phyloP scores from a whole-genome alignment of 2,888 invertebrate genomes.

The Drosophila hamatofila region DNA sequence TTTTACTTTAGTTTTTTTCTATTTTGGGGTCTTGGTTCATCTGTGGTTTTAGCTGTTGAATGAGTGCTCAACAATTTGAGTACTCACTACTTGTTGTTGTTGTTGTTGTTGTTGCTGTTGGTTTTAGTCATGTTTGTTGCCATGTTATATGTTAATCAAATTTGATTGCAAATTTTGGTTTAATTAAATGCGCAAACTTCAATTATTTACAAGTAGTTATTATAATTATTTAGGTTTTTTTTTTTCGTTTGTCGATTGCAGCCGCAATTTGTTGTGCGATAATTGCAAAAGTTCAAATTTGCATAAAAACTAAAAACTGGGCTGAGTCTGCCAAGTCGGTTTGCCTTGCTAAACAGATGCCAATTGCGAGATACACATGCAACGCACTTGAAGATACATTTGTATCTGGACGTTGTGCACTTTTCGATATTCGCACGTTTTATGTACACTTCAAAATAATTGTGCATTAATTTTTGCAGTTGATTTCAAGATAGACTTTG shows the following conservation, averaged over 20 bases:
- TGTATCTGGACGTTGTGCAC: slow-evolving; percentile 28
- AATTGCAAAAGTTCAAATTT: slow-evolving; percentile 69
- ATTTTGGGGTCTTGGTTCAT: slow-evolving; percentile 51
- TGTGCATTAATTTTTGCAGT: neutral
- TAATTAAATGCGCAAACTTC: slow-evolving; percentile 72
- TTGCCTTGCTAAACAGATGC: slow-evolving; percentile 42
- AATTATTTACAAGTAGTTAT: slow-evolving; percentile 55
- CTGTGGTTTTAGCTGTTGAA: slow-evolving; percentile 42
- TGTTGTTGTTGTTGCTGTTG: slow-evolving; percentile 18
- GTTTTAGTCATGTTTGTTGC: slow-evolving; percentile 47
- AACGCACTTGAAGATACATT: slow-evolving; percentile 47
- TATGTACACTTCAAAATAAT: slow-evolving; percentile 21
- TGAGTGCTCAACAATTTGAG: slow-evolving; percentile 27
- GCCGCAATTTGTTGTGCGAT: slow-evolving; percentile 40
- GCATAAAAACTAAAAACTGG: slow-evolving; percentile 59
- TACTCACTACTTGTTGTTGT: slow-evolving; percentile 27
- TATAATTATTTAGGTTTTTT: slow-evolving; percentile 49
- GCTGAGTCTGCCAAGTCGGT: slow-evolving; percentile 48
- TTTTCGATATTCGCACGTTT: slow-evolving; percentile 20
- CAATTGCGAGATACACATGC: slow-evolving; percentile 19
- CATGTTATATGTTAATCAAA: slow-evolving; percentile 72
- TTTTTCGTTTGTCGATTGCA: slow-evolving; percentile 32
- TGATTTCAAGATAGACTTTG: neutral
- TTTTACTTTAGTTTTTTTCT: slow-evolving; percentile 36
- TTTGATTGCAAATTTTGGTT: slow-evolving; percentile 66